Conservation (phyloP, 2,113 vertebrate species). For the Macheiramphus alcinus region DNA sequence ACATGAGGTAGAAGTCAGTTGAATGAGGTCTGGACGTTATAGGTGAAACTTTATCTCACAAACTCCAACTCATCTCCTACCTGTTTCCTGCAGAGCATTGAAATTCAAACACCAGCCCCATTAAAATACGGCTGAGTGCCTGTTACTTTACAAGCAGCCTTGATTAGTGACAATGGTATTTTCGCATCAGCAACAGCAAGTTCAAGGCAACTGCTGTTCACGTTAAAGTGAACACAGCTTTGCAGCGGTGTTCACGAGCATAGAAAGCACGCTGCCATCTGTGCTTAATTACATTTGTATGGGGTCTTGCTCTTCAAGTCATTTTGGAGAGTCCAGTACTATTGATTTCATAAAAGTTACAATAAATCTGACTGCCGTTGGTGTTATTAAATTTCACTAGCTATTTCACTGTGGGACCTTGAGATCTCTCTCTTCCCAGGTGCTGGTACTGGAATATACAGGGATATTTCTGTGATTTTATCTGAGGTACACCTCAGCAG, state of each 20-base stretch:
- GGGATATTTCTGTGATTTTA: not conserved
- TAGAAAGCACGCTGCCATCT: not conserved
- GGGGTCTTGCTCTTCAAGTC: constrained; percentile 8
- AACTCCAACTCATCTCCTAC: not conserved
- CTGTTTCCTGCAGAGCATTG: not conserved
- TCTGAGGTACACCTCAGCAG: not conserved
- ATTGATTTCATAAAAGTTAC: constrained; percentile 48
- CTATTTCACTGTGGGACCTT: not conserved
- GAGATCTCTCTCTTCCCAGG: not conserved
- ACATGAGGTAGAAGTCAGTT: not conserved
- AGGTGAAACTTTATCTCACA: not conserved
- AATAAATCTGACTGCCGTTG: constrained; percentile 41
- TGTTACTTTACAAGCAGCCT: not conserved
- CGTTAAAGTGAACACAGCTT: not conserved
- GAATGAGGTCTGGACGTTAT: not conserved
- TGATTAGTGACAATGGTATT: constrained; percentile 8
- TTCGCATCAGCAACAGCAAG: not conserved
- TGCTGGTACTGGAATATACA: not conserved
- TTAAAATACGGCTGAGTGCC: not conserved
- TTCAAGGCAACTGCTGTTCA: constrained; percentile 36
- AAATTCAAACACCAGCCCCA: not conserved
- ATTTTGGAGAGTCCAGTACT: constrained; percentile 33
- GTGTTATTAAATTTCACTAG: constrained; percentile 24
- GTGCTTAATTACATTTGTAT: constrained; percentile 46
- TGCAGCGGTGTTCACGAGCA: not conserved